Base-by-base conservation (phyloP, 2,888 invertebrate species). In the Mimachlamys varia region DNA sequence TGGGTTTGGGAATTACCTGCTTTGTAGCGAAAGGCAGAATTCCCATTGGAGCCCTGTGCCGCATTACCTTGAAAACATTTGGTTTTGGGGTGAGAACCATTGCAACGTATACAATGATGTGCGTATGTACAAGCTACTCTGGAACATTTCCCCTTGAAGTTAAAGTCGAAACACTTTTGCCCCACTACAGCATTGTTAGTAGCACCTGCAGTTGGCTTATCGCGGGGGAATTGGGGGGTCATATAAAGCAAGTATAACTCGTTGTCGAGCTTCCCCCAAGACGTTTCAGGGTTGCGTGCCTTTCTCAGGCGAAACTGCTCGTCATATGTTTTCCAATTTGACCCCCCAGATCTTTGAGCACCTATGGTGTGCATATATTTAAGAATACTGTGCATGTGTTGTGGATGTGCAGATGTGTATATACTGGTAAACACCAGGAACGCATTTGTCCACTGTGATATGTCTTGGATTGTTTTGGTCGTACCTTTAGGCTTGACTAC, bases 351-450 rank as follows among this genome's bases (percentile, higher is more conserved):
- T 38, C 88, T 38, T 38, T 89, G 88, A 38, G 87, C 89, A n/a
- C 89, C 89, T 27, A 91, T 50, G 2, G 50, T 55, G 53, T 88
- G 89, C 55, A 91, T 89, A 49, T 90, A 91, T 87, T 91, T 91
- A 7, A 90, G 62, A 17, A 89, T 17, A n/a, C 33, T 44, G 37
- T 53, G 37, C 38, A 37, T n/a, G n/a, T n/a, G n/a, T n/a, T n/a
- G n/a, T n/a, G n/a, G n/a, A n/a, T n/a, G n/a, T n/a, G 17, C 44
- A n/a, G 22, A 13, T 87, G 37, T 33, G 49, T 37, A 87, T 91
- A 87, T 88, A 53, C 53, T 88, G 15, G 88, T 44, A n/a, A 49
- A 91, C n/a, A 88, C 44, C 1, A 91, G 87, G 49, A 91, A 90
- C 19, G 50, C 89, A 62, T 91, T 87, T 37, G 50, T 89, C 90